Conservation (phyloP, 1,140 invertebrate species). For the Hycleus phaleratus region DNA sequence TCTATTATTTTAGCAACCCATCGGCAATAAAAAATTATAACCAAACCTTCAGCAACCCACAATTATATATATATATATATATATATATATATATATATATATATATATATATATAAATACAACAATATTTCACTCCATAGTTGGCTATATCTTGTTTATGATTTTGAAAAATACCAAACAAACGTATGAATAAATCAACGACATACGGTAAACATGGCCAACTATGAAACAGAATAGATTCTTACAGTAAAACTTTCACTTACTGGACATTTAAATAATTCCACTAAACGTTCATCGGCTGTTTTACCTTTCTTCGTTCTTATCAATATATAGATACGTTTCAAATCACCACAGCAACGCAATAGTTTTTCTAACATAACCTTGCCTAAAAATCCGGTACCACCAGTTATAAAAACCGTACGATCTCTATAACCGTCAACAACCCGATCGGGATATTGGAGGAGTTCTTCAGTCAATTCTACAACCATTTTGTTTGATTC, state of each 20-base stretch:
- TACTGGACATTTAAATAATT: conserved; percentile 55
- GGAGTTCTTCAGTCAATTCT: background rate
- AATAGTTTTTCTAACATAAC: conserved; percentile 81
- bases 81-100: too few relatives aligned
- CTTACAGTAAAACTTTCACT: conserved; percentile 24
- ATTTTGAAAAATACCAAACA: background rate
- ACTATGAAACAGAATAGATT: background rate
- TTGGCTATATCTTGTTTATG: too few relatives aligned
- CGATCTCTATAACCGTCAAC: conserved; percentile 46
- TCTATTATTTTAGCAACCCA: too few relatives aligned
- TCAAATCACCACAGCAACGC: conserved; percentile 55
- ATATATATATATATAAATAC: too few relatives aligned
- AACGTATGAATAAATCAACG: background rate
- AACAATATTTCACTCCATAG: too few relatives aligned
- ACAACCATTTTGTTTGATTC: too few relatives aligned
- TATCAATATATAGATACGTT: conserved; percentile 71
- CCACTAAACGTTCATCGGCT: conserved; percentile 55
- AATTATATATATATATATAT: too few relatives aligned
- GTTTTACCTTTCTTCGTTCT: conserved; percentile 69
- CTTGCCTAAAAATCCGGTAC: conserved; percentile 83
- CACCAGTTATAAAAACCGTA: conserved; percentile 54
- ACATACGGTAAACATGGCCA: background rate
- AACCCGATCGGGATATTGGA: conserved; percentile 46
- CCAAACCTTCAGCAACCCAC: too few relatives aligned
- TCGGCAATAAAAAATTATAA: too few relatives aligned